Base-by-base conservation (phyloP, 2,888 invertebrate genomes). In the Elaeidobius kamerunicus region DNA sequence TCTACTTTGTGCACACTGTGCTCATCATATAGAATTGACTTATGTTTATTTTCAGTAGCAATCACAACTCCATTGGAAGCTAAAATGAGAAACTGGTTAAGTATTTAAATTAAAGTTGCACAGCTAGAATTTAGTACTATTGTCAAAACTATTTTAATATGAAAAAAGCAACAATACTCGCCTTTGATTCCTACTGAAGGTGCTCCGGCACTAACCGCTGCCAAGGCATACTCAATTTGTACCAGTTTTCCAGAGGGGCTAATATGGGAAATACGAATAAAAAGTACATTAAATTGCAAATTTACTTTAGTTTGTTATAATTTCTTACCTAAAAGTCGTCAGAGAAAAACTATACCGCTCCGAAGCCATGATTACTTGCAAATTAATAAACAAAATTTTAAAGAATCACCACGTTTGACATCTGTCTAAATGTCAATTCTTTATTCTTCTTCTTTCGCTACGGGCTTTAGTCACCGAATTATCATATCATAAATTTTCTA, bases 181-280 rank as follows among this genome's bases (percentile, higher is more conserved):
- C 91, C 91, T 85, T 96, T 95, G 52, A 99, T 97, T 32, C 98
- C 99, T 60, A 99, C 98, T 52, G 98, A 96, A 2, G 98, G 96
- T 2, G 98, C 97, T 55, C 99, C 99, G 58, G 96, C 94, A 54
- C 95, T 92, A 18, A 99, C 99, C 20, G 99, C 99, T 48, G 97
- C 96, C 73, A 99, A 79, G 2, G 99, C 99, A 88, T 99, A 99
- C 79, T 99, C 99, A 65, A 99, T 96, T 77, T 99, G 99, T 48
- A 99, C 98, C 66, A 99, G 79, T 77, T 99, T 99, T 61, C 99
- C 99, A 17, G 98, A 98, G 14, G 99, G 99, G 72, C 98, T 99
- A 38, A 12, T n/a, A n/a, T n/a, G n/a, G n/a, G n/a, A n/a, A n/a
- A n/a, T n/a, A n/a, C n/a, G n/a, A n/a, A n/a, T n/a, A n/a, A n/a